phyloP scores from a whole-genome alignment of 23 tunicate species.

The Halocynthia roretzi region DNA sequence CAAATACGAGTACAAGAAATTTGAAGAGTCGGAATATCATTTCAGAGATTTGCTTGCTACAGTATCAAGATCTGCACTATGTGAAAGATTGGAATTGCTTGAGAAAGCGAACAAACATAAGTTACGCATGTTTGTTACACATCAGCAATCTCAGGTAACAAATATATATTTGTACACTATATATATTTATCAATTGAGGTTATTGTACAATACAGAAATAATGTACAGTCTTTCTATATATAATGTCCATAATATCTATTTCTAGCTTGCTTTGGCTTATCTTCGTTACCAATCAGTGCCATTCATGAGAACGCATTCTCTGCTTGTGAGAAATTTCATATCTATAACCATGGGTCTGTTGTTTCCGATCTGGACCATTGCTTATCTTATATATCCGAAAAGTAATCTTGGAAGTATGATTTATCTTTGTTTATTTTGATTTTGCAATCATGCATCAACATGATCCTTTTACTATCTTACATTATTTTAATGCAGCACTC shows the following conservation, averaged over 20 bases:
- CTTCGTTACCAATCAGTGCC: slow-evolving; percentile 48
- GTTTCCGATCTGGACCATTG: slow-evolving; percentile 59
- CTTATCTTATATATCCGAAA: slow-evolving; percentile 56
- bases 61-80: not conserved
- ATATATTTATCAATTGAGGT: not conserved
- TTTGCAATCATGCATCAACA: not conserved
- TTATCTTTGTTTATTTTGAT: not conserved
- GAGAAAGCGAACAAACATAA: slow-evolving; percentile 51
- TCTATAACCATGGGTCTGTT: slow-evolving; percentile 36
- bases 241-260: not conserved
- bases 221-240: not conserved
- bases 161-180: too few species aligned
- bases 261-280: slow-evolving; percentile 60
- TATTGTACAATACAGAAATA: too few species aligned
- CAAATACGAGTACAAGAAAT: slow-evolving; percentile 6
- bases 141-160: slow-evolving; percentile 72
- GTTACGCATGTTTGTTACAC: slow-evolving; percentile 61
- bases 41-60: slow-evolving; percentile 9
- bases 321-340: not conserved
- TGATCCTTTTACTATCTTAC: not conserved
- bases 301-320: slow-evolving; percentile 4
- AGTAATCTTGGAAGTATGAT: slow-evolving; percentile 41
- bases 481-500: slow-evolving; percentile 20
- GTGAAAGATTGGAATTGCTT: slow-evolving; percentile 21
- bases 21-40: slow-evolving; percentile 4